Evolutionary conservation across 2,113 vertebrate species (phyloP).

Genomic region (Ceuthmochares aereus): DNA sequence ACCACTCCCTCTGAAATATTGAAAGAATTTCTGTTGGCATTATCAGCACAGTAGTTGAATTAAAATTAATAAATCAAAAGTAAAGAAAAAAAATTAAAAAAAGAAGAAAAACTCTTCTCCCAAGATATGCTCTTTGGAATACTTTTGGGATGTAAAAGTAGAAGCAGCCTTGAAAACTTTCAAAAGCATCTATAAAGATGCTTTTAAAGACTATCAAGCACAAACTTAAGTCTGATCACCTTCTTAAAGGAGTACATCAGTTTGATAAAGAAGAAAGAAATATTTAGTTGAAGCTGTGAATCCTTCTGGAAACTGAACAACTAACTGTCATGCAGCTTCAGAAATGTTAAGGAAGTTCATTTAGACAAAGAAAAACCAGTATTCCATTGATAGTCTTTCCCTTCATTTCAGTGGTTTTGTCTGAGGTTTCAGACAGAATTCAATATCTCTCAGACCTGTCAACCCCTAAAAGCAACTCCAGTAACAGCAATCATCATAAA

Average conservation of each 20-base stretch:
- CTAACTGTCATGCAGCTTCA: neutral
- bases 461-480: neutral
- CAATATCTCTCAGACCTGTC: neutral
- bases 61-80: neutral
- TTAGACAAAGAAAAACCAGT: neutral
- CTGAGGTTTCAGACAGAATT: neutral
- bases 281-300: neutral
- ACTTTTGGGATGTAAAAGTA: neutral
- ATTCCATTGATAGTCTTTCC: neutral
- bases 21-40: neutral
- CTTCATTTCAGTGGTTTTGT: neutral
- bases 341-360: neutral
- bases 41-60: neutral
- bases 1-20: neutral
- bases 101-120: neutral
- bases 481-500: constrained; percentile 3
- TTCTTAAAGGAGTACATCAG: neutral
- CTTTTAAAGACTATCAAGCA: neutral
- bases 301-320: neutral
- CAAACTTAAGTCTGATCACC: neutral
- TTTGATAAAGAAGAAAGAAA: neutral
- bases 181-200: neutral
- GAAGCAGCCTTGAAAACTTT: neutral
- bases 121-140: neutral
- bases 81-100: too few species aligned